These are phyloP conservation scores for Trichopoda pennipes DNA, from an alignment of 2,888 invertebrate genomes.

Conservation along the genomic window DNA sequence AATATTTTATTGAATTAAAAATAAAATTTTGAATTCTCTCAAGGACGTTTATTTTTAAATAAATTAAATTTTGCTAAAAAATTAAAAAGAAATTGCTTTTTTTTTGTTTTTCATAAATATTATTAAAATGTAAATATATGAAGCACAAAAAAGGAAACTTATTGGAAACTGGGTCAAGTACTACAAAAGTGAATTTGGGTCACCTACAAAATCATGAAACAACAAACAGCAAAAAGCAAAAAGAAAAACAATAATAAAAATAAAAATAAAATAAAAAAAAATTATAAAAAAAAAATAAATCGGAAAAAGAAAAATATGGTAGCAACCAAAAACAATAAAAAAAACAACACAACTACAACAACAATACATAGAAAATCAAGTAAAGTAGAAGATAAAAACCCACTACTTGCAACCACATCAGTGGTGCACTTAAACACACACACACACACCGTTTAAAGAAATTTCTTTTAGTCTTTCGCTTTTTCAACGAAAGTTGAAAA, in stretches of 20 bases:
- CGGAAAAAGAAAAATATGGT: constrained; percentile 14
- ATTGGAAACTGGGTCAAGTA: constrained; percentile 66
- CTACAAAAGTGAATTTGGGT: constrained; percentile 65
- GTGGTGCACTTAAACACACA: neutral
- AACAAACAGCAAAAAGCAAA: too few relatives aligned
- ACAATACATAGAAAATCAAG: neutral
- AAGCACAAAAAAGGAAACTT: constrained; percentile 8
- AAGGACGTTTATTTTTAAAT: too few relatives aligned
- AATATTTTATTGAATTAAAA: too few relatives aligned
- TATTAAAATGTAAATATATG: constrained; percentile 1
- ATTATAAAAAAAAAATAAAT: neutral
- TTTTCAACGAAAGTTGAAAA: neutral
- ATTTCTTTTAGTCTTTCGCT: neutral
- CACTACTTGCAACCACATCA: neutral
- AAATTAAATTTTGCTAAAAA: neutral
- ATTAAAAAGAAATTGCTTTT: constrained; percentile 3
- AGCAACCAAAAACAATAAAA: constrained; percentile 13
- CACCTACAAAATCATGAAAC: constrained; percentile 64
- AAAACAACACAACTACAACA: neutral
- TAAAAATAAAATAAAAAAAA: constrained; percentile 15
- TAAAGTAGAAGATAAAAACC: constrained; percentile 10
- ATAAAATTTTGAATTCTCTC: too few relatives aligned
- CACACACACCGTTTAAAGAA: neutral
- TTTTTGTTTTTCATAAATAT: neutral
- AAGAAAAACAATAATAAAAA: too few relatives aligned